Percentiles rank a stretch among this genome's conserved stretches.
These are phyloP conservation scores for Salminus brasiliensis DNA, from an alignment of 2,113 vertebrate genomes.

Conservation along the genomic window DNA sequence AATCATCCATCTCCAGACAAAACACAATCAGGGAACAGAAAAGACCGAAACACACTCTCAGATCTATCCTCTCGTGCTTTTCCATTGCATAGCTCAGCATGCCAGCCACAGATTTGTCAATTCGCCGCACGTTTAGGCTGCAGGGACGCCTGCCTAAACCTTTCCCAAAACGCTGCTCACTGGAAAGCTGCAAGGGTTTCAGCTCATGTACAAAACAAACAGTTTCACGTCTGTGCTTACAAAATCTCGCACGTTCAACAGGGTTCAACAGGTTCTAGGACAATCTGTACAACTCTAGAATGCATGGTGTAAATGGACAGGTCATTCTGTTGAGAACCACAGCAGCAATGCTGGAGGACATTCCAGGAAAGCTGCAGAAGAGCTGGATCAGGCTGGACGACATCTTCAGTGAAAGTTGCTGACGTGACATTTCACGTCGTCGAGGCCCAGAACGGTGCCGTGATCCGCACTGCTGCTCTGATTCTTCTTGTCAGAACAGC, in stretches of 20 bases:
- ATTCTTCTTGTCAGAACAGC: constrained; percentile 84
- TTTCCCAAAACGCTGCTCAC: not conserved
- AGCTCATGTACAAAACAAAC: not conserved
- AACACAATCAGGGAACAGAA: constrained; percentile 4
- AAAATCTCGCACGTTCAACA: not conserved
- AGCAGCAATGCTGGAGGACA: not conserved
- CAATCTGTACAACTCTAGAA: constrained; percentile 16
- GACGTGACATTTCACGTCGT: constrained; percentile 96
- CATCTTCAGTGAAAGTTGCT: constrained; percentile 79
- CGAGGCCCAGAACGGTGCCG: constrained; percentile 89
- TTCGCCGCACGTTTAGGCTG: not conserved
- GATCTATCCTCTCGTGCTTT: not conserved
- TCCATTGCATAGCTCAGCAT: not conserved
- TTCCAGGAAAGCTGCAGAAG: not conserved
- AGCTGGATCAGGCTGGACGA: not conserved
- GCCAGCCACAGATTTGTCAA: not conserved
- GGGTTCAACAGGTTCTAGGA: not conserved
- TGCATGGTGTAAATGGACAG: not conserved
- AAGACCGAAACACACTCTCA: not conserved
- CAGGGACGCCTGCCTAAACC: not conserved
- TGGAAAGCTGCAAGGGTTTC: not conserved
- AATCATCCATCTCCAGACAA: not conserved
- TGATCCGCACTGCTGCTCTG: constrained; percentile 86
- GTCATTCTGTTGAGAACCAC: not conserved
- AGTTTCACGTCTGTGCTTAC: not conserved